These are phyloP conservation scores for Aspidapion aeneum DNA, from an alignment of 2,888 invertebrate species.

Conservation along the genomic window DNA sequence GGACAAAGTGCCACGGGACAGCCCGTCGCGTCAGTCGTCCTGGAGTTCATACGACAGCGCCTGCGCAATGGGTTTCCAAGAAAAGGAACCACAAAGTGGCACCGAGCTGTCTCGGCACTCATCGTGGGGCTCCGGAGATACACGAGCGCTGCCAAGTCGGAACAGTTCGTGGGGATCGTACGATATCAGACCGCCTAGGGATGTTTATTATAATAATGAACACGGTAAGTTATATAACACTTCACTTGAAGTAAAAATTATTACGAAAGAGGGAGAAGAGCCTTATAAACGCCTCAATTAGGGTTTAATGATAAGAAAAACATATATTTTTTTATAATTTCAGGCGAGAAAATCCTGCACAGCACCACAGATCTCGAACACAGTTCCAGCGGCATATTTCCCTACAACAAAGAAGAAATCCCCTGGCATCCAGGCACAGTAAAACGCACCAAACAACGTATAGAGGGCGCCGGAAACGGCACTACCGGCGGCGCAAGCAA, in stretches of 20 bases:
- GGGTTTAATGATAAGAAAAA: too few species aligned
- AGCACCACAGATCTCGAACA: slow-evolving; percentile 32
- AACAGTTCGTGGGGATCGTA: slow-evolving; percentile 73
- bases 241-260: too few species aligned
- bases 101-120: slow-evolving; percentile 71
- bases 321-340: too few species aligned
- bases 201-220: slow-evolving; percentile 41
- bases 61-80: slow-evolving; percentile 58
- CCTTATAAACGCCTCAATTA: too few species aligned
- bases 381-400: slow-evolving; percentile 51
- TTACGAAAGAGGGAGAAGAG: too few species aligned
- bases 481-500: too few species aligned
- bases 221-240: slow-evolving; percentile 37
- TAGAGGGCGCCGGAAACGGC: slow-evolving; percentile 56
- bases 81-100: slow-evolving; percentile 36
- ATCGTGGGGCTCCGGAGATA: slow-evolving; percentile 79
- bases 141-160: slow-evolving; percentile 59
- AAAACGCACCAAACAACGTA: slow-evolving; percentile 64
- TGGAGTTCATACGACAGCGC: slow-evolving; percentile 78
- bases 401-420: slow-evolving; percentile 58
- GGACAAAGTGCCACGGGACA: slow-evolving; percentile 45
- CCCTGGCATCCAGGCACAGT: slow-evolving; percentile 69
- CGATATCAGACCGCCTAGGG: slow-evolving; percentile 54
- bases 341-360: slow-evolving; percentile 31
- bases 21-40: slow-evolving; percentile 68